phyloP scores from a whole-genome alignment of 2,797 vertebrate genomes.

The Myotis vivesi region DNA sequence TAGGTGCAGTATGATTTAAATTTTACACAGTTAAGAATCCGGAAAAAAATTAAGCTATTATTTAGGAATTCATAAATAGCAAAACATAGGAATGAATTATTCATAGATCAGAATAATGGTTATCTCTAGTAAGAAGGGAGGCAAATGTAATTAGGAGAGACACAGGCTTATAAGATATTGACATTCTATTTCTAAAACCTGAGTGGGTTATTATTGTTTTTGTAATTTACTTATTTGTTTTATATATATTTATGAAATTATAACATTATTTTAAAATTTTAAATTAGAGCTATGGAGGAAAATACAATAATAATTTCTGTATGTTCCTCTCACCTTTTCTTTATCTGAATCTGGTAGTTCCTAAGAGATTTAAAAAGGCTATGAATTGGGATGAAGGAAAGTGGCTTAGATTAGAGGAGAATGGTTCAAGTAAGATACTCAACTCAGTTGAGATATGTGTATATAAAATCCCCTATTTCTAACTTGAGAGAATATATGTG shows the following conservation, averaged over 20 bases:
- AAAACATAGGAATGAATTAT: not conserved
- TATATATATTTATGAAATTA: not conserved
- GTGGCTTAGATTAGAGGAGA: not conserved
- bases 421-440: not conserved
- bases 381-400: not conserved
- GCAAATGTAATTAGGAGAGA: not conserved
- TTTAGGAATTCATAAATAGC: not conserved
- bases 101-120: not conserved
- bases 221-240: not conserved
- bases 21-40: not conserved
- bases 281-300: conserved; percentile 1
- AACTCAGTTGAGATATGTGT: not conserved
- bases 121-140: not conserved
- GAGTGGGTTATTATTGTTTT: not conserved
- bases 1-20: not conserved
- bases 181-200: not conserved
- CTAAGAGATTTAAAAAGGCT: not conserved
- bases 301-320: not conserved
- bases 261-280: not conserved
- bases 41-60: conserved; percentile 12
- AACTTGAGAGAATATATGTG: not conserved
- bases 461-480: not conserved
- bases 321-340: not conserved
- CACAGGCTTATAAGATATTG: not conserved
- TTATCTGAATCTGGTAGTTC: not conserved